These are phyloP conservation scores for Abramis brama DNA, from an alignment of 2,113 vertebrate species.

Conservation along the genomic window DNA sequence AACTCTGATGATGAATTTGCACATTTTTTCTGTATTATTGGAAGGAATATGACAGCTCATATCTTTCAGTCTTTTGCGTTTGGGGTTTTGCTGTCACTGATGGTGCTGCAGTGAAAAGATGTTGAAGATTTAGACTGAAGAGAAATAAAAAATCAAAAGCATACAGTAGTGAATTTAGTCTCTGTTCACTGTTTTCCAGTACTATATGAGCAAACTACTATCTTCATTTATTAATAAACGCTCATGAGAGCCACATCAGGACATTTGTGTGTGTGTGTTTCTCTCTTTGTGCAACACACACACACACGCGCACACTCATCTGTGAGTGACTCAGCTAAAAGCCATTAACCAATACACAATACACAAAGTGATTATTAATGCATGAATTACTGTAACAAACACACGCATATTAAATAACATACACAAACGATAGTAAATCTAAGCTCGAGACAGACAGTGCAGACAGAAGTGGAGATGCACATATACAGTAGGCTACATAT, in stretches of 20 bases:
- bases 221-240: neutral
- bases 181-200: neutral
- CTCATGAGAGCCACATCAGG: neutral
- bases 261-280: too few species aligned
- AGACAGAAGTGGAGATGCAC: neutral
- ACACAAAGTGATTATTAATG: neutral
- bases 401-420: neutral
- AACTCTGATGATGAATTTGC: neutral
- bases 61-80: neutral
- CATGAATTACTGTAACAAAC: neutral
- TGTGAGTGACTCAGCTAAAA: conserved; percentile 15
- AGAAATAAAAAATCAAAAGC: neutral
- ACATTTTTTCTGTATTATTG: neutral
- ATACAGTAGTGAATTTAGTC: neutral
- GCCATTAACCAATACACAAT: neutral
- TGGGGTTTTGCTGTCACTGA: neutral
- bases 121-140: neutral
- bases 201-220: neutral
- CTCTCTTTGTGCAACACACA: too few species aligned
- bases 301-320: conserved; percentile 4
- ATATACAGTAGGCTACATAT: neutral
- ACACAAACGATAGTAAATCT: neutral
- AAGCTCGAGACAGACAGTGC: neutral
- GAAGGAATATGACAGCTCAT: neutral
- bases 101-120: neutral